phyloP scores from a whole-genome alignment of 2,888 invertebrate genomes.

The Chrysotoxum bicinctum region DNA sequence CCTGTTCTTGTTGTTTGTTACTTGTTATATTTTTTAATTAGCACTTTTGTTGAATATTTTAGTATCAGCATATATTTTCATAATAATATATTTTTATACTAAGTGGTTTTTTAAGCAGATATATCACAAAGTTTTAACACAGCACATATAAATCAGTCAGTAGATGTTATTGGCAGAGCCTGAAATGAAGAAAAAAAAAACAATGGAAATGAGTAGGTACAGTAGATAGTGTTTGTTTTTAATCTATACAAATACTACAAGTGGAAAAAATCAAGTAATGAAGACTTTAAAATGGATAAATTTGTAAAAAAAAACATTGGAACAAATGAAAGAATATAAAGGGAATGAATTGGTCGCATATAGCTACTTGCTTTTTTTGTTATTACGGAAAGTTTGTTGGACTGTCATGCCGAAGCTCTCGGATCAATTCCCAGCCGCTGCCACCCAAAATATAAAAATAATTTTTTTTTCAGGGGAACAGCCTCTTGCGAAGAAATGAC shows the following conservation, averaged over 20 bases:
- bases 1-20: conserved; percentile 70
- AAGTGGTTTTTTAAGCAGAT: conserved; percentile 15
- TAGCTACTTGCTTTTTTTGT: neutral
- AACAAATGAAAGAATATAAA: neutral
- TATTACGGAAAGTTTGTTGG: too few relatives aligned
- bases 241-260: neutral
- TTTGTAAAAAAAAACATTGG: neutral
- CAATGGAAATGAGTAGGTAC: neutral
- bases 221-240: neutral
- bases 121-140: conserved; percentile 57
- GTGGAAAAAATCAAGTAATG: neutral
- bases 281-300: neutral
- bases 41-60: conserved; percentile 24
- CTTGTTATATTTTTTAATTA: conserved; percentile 35
- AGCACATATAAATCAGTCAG: conserved; percentile 53
- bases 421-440: too few relatives aligned
- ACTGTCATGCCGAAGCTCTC: too few relatives aligned
- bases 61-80: conserved; percentile 26
- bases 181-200: conserved; percentile 30
- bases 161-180: conserved; percentile 12
- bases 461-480: too few relatives aligned
- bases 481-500: too few relatives aligned
- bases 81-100: conserved; percentile 7
- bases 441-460: too few relatives aligned
- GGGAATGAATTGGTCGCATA: neutral